Conservation (phyloP, 2,888 invertebrate species). For the Papilio elwesi region DNA sequence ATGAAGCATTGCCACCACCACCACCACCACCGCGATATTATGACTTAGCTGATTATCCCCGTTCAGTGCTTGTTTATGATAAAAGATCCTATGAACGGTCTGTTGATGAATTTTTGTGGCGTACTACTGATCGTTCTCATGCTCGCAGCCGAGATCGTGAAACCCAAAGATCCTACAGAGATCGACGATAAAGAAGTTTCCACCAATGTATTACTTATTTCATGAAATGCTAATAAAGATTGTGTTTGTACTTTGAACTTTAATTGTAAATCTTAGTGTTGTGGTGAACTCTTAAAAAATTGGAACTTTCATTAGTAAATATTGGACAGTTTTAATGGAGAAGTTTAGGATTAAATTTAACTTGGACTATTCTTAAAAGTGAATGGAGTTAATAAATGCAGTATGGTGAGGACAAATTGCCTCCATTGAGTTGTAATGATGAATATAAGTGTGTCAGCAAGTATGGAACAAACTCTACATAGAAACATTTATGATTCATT, state of each 20-base stretch:
- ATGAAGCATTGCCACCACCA: constrained; percentile 87
- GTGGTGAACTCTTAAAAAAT: constrained; percentile 67
- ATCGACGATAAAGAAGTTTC: constrained; percentile 80
- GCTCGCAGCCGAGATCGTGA: constrained; percentile 85
- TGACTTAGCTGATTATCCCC: constrained; percentile 91
- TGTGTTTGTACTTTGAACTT: constrained; percentile 83
- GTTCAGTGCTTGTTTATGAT: constrained; percentile 86
- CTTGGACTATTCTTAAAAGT: constrained; percentile 42
- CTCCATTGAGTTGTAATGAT: constrained; percentile 12
- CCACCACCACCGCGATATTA: constrained; percentile 86
- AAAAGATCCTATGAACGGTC: constrained; percentile 94
- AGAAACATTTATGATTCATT: constrained; percentile 5
- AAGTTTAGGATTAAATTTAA: constrained; percentile 33
- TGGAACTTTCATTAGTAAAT: constrained; percentile 44
- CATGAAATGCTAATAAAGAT: constrained; percentile 72
- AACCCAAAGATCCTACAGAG: constrained; percentile 84
- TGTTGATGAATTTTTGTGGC: constrained; percentile 93
- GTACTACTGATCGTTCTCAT: constrained; percentile 88
- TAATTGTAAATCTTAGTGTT: constrained; percentile 72
- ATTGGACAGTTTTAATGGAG: constrained; percentile 46
- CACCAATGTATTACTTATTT: constrained; percentile 74
- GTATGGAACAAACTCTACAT: neutral
- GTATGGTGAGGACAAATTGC: constrained; percentile 17
- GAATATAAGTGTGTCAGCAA: constrained; percentile 15
- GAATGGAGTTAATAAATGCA: constrained; percentile 39